Conservation (phyloP, 1,140 invertebrate species). For the Dendrolimus punctatus region DNA sequence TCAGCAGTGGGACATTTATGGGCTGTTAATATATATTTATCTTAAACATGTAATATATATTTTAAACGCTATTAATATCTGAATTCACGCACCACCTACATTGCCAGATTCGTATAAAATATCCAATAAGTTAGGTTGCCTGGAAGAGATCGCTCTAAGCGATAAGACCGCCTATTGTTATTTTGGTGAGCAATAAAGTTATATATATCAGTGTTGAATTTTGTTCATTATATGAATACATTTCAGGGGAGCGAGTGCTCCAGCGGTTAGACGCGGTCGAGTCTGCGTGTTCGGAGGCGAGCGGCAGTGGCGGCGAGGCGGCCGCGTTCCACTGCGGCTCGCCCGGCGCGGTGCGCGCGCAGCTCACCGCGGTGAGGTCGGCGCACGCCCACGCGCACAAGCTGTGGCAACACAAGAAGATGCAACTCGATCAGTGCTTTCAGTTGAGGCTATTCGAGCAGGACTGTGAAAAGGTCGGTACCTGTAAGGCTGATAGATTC, state of each 20-base stretch:
- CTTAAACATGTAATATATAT: too few relatives aligned
- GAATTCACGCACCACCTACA: too few relatives aligned
- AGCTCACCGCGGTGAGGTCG: slow-evolving; percentile 75
- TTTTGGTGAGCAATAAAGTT: too few relatives aligned
- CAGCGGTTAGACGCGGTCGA: slow-evolving; percentile 63
- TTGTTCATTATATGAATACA: background rate
- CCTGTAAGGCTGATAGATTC: too few relatives aligned
- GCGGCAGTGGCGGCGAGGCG: slow-evolving; percentile 60
- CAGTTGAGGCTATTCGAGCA: slow-evolving; percentile 96
- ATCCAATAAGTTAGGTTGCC: too few relatives aligned
- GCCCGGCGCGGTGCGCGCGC: slow-evolving; percentile 47
- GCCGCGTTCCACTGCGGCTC: slow-evolving; percentile 67
- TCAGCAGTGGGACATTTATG: too few relatives aligned
- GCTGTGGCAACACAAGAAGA: slow-evolving; percentile 94
- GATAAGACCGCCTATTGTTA: too few relatives aligned
- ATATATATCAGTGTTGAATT: too few relatives aligned
- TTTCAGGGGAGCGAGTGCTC: slow-evolving; percentile 69
- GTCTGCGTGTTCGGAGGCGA: slow-evolving; percentile 50
- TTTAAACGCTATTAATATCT: too few relatives aligned
- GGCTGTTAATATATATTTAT: too few relatives aligned
- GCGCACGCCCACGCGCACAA: slow-evolving; percentile 93
- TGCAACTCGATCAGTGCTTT: slow-evolving; percentile 95
- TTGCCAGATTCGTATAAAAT: too few relatives aligned
- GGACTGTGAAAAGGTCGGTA: slow-evolving; percentile 91
- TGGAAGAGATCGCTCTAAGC: too few relatives aligned